Base-by-base conservation (phyloP, 1,140 invertebrate species). In the Heliothis subflexa region DNA sequence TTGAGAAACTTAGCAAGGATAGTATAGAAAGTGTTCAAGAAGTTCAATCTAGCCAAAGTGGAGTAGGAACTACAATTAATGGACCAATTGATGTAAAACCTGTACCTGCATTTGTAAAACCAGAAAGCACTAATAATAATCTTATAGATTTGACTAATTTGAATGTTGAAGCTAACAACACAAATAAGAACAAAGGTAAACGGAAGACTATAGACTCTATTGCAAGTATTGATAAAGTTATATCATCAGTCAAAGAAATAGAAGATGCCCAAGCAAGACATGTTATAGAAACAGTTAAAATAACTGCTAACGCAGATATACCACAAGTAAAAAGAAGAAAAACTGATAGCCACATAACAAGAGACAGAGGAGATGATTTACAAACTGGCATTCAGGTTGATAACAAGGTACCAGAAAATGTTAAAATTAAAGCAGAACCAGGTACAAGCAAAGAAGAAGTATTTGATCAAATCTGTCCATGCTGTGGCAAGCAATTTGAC, bases 401-500 rank as follows among this genome's bases (percentile, higher is more conserved):
- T 10, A 2, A 66, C 13, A 13, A 18, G 3, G 28, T n/a, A 77
- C 18, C 55, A 54, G 75, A 79, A 33, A 5, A 16, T 13, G 12
- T 5, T n/a, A 45, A 21, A 55, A 28, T 45, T 11, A 16, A 49
- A 73, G 5, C 13, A 21, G 14, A 59, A 49, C 12, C 54, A n/a
- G 54, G 33, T 1, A 12, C 85, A 21, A 82, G 85, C 28, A 72
- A 80, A 40, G 71, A 59, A 10, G 54, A 80, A 4, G 13, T 21
- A 18, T 12, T 62, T 73, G 77, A 85, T 49, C 79, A 83, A 9
- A 87, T 79, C 50, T 97, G 97, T 91, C 95, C 97, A 25, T 95
- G 96, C 73, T 97, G 97, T 86, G 95, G 95, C 25, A 90, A 91
- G 55, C 83, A 90, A 50, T 91, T 97, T 50, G 82, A 90, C 47